Base-by-base conservation (phyloP, 2,888 invertebrate genomes). In the Urechis unicinctus region DNA sequence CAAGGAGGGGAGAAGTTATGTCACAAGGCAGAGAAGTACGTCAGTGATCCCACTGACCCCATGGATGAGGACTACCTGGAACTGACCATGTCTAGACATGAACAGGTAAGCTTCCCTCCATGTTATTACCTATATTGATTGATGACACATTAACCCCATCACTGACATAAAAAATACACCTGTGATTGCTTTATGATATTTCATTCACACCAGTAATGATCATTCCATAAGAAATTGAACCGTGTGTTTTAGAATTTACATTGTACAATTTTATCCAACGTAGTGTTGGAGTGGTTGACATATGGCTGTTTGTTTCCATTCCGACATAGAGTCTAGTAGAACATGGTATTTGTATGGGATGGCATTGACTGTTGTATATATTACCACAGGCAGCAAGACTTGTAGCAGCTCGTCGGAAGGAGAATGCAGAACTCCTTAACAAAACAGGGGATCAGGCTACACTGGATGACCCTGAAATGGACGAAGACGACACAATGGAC, bases 31-130 rank as follows among this genome's bases (percentile, higher is more conserved):
- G 61, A 62, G 50, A 63, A 73, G n/a, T 83, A 82, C 42, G 79
- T 82, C 50, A 86, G 91, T 2, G 92, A 94, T 72, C 86, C 92
- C 0, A 91, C 92, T 77, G 95, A 95, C 79, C 92, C 92, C 2
- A 91, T 91, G 73, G 94, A 95, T 81, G 91, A 91, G 17, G 88
- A 89, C 71, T 95, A 91, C 73, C 80, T 95, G 13, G 82, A 90
- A 61, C 94, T 94, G 81, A 94, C 91, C 4, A 66, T 68, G 61
- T 60, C 69, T 4, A 65, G 64, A 48, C 67, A 68, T 9, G 64
- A 65, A 58, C 63, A 63, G 59, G 61, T 64, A 26, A 30, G 9
- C 9, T 13, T 36, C 17, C 29, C 45, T 17, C 21, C 13, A 44
- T 17, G 3, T 36, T n/a, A n/a, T n/a, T n/a, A n/a, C n/a, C n/a